Percentiles rank a stretch among this genome's conserved stretches.
These are phyloP conservation scores for Copidosoma aretas DNA, from an alignment of 2,888 invertebrate species.

Conservation along the genomic window DNA sequence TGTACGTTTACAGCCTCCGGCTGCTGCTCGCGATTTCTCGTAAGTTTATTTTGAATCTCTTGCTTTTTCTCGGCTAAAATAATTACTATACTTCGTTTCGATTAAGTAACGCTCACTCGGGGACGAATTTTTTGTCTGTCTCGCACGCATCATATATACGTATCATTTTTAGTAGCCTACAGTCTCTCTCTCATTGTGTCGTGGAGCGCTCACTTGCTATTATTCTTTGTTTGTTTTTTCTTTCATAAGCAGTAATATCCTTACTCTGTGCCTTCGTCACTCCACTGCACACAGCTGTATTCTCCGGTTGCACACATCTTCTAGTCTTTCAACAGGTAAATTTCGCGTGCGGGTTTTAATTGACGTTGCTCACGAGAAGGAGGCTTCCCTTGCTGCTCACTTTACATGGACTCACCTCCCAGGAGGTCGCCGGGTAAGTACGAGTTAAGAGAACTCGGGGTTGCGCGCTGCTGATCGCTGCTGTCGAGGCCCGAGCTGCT, in stretches of 20 bases:
- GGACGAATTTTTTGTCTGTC: constrained; percentile 26
- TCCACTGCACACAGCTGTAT: background rate
- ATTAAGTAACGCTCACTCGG: constrained; percentile 39
- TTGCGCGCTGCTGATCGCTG: constrained; percentile 79
- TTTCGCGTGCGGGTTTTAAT: constrained; percentile 12
- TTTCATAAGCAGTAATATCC: constrained; percentile 18
- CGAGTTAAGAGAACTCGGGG: constrained; percentile 85
- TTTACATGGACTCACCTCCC: constrained; percentile 84
- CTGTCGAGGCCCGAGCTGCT: constrained; percentile 66
- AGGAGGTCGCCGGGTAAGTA: constrained; percentile 88
- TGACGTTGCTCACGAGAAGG: constrained; percentile 31
- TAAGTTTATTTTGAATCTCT: background rate
- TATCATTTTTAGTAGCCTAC: constrained; percentile 36
- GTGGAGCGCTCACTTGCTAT: constrained; percentile 13
- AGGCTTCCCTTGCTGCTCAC: background rate
- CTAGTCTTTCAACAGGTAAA: no score
- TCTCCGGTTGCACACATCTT: constrained; percentile 7
- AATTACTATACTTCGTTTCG: constrained; percentile 5
- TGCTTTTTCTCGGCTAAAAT: constrained; percentile 1
- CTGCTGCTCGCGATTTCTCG: background rate
- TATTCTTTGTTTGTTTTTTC: background rate
- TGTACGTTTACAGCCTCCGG: background rate
- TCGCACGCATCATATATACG: constrained; percentile 32
- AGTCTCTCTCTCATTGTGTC: constrained; percentile 16
- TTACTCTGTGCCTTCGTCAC: constrained; percentile 19